Evolutionary conservation across 2,797 vertebrate species (phyloP).

Genomic region (Gorsachius magnificus): DNA sequence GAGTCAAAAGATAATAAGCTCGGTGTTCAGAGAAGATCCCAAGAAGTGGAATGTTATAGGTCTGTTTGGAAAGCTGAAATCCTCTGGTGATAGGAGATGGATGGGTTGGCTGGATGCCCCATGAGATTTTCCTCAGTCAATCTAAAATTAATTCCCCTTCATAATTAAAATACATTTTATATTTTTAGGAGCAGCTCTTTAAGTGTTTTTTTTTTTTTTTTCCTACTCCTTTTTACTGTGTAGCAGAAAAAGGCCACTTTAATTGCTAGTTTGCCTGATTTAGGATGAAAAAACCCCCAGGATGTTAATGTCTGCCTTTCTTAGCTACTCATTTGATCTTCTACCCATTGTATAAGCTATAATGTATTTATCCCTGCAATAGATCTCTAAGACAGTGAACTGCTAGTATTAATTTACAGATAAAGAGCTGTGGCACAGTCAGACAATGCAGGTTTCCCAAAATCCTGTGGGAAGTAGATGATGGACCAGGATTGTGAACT

Average conservation of each 20-base stretch:
- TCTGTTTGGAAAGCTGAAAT: constrained; percentile 58
- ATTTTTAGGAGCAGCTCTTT: constrained; percentile 34
- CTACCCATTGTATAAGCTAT: background rate
- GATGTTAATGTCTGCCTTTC: constrained; percentile 5
- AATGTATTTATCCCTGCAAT: background rate
- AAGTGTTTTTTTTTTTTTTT: background rate
- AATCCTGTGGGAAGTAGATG: accelerated
- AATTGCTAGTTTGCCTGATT: constrained; percentile 14
- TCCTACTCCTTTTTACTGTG: background rate
- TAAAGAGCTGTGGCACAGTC: background rate
- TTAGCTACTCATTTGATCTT: constrained; percentile 36
- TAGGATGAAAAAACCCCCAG: background rate
- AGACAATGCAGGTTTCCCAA: background rate
- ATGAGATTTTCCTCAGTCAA: constrained; percentile 43
- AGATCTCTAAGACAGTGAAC: background rate
- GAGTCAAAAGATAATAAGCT: constrained; percentile 47
- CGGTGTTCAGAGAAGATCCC: background rate
- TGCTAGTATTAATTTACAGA: background rate
- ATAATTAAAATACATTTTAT: constrained; percentile 59
- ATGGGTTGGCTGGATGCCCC: constrained; percentile 49
- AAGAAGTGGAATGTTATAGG: constrained; percentile 17
- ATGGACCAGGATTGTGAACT: background rate
- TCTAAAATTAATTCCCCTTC: constrained; percentile 62
- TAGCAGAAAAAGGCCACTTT: background rate
- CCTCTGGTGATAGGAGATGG: constrained; percentile 55